Base-by-base conservation (phyloP, 2,888 invertebrate species). In the Drosophila neoperkinsi region DNA sequence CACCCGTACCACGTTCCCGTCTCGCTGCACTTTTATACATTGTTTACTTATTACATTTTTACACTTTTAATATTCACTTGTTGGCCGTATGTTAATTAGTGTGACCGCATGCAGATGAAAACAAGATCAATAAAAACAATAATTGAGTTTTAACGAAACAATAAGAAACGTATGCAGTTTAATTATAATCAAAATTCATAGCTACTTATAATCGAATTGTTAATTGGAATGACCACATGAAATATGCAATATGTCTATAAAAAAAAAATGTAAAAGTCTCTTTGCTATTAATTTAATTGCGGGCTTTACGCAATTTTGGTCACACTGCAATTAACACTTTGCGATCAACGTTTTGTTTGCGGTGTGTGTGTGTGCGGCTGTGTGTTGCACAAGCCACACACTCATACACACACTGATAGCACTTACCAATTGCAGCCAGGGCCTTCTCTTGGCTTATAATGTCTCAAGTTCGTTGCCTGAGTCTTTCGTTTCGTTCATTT, bases 281-380 rank as follows among this genome's bases (percentile, higher is more conserved):
- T 25, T 31, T 34, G 41, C 9, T 9, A 16, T 38, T 41, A 41
- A 56, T 58, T 57, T 31, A 31, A 31, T 41, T 61, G 53, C 21
- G 25, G 31, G 34, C 34, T 65, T 76, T 71, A 55, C 79, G 77
- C 83, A 76, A 81, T 69, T 69, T 66, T 74, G 84, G 88, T 85
- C 84, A 79, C 83, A 85, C 72, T 85, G 87, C 86, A 86, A 88
- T 88, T 85, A 85, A 84, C 88, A 85, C 77, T 66, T 50, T 28
- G 53, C 50, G 51, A 57, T 66, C 66, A 53, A 5, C 49, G 57
- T 52, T 50, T 53, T 46, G 61, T 61, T 30, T n/a, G 41, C 28
- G 55, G n/a, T 30, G 28, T 56, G 71, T 83, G 36, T 83, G 69
- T 85, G 87, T 84, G 38, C 30, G 69, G 74, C 75, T 84, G 41